Evolutionary conservation across 2,888 invertebrate species (phyloP).

Genomic region (Aphrophora alni): DNA sequence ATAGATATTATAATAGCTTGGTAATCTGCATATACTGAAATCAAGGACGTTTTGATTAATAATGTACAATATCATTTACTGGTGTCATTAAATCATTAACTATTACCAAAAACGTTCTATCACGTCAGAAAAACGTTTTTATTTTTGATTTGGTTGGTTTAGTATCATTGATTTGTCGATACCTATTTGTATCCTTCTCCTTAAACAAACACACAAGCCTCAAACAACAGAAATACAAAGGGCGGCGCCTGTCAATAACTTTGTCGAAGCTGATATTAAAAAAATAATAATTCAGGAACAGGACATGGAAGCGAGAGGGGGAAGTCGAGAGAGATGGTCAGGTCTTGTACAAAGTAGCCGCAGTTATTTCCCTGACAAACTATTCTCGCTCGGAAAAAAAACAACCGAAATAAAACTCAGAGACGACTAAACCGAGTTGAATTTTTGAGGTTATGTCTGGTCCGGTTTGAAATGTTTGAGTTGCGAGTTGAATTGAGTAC

Average conservation of each 20-base stretch:
- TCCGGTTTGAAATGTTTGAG: no score
- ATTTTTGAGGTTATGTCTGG: not conserved
- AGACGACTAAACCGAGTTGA: not conserved
- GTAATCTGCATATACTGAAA: no score
- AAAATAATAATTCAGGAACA: slow-evolving; percentile 35
- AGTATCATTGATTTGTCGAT: no score
- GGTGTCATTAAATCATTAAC: no score
- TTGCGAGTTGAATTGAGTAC: no score
- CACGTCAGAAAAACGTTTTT: no score
- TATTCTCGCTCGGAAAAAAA: not conserved
- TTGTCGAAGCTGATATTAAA: slow-evolving; percentile 33
- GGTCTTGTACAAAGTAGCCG: slow-evolving; percentile 28
- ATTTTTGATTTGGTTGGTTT: no score
- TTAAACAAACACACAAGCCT: slow-evolving; percentile 58
- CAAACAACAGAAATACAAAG: not conserved
- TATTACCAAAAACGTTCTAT: no score
- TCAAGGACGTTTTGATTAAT: no score
- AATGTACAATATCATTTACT: no score
- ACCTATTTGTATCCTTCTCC: slow-evolving; percentile 81
- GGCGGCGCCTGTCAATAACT: not conserved
- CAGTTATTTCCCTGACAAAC: slow-evolving; percentile 10
- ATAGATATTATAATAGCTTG: no score
- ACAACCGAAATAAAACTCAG: not conserved
- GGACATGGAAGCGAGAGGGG: not conserved
- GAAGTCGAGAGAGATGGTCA: slow-evolving; percentile 4